Conservation (phyloP, 2,888 invertebrate species). For the Eristalis intricaria region DNA sequence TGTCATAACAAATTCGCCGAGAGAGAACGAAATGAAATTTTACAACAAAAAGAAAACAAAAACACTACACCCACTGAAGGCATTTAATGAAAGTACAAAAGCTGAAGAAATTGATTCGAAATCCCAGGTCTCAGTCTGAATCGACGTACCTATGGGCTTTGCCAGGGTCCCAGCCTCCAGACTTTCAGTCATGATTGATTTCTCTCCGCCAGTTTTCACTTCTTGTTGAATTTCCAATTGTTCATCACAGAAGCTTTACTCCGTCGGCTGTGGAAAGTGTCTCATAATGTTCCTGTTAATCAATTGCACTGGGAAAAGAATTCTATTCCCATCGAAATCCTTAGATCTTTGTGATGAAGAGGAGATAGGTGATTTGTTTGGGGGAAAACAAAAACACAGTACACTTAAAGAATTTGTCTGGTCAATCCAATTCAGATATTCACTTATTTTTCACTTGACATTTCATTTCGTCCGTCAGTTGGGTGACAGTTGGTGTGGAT, state of each 20-base stretch:
- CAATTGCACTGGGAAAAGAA: constrained; percentile 53
- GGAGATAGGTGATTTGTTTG: neutral
- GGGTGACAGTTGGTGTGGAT: neutral
- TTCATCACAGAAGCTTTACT: neutral
- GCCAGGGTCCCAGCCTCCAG: neutral
- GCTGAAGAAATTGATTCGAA: neutral
- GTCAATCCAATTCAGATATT: neutral
- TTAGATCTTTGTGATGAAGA: neutral
- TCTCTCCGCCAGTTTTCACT: neutral
- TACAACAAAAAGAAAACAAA: constrained; percentile 7
- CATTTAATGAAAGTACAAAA: neutral
- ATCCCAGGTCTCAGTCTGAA: neutral
- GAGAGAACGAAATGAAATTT: neutral
- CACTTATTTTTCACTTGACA: neutral
- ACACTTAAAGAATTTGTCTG: constrained; percentile 64
- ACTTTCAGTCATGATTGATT: neutral
- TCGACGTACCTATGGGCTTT: neutral
- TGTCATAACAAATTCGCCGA: neutral
- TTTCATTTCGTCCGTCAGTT: neutral
- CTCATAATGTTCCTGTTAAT: constrained; percentile 50
- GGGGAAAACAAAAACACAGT: constrained; percentile 9
- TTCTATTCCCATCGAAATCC: constrained; percentile 21
- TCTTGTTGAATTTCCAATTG: neutral
- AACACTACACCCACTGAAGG: neutral
- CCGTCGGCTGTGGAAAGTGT: neutral